phyloP scores from a whole-genome alignment of 2,888 invertebrate species.

The Nyleta sp. region DNA sequence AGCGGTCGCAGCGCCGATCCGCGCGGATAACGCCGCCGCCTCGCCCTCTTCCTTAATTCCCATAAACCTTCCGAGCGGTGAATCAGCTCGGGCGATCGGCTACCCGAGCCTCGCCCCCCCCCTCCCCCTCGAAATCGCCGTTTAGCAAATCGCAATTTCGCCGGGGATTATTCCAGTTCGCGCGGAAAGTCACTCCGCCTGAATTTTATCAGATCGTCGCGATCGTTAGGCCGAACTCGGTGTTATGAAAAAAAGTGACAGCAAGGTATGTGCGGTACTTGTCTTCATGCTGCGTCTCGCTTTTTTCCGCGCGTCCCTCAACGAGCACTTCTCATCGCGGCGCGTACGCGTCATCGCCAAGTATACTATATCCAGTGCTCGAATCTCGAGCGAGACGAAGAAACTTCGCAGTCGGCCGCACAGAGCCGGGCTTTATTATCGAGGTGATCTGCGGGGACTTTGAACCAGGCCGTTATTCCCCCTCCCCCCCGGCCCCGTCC shows the following conservation, averaged over 20 bases:
- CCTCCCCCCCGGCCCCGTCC: not conserved
- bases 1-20: constrained; percentile 46
- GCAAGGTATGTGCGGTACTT: constrained; percentile 64
- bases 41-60: constrained; percentile 51
- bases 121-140: too few species aligned
- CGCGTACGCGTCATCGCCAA: constrained; percentile 80
- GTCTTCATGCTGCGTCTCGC: constrained; percentile 58
- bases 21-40: constrained; percentile 38
- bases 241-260: constrained; percentile 62
- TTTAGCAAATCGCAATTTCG: not conserved
- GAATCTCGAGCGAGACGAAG: constrained; percentile 68
- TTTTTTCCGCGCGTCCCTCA: constrained; percentile 67
- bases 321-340: constrained; percentile 71
- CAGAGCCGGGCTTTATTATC: constrained; percentile 63
- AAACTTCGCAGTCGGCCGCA: constrained; percentile 57
- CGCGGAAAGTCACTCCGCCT: not conserved
- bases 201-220: constrained; percentile 44
- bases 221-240: constrained; percentile 37
- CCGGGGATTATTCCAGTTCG: not conserved
- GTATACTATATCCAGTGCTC: constrained; percentile 77
- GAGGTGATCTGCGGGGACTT: constrained; percentile 58
- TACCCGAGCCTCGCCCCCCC: not conserved
- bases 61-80: constrained; percentile 4
- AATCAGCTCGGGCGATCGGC: constrained; percentile 4
- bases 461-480: constrained; percentile 37